A percentile compares a stretch with the other conserved stretches of the same genome.
These are phyloP conservation scores for Calcarius lapponicus DNA, from an alignment of 2,797 vertebrate genomes.

Conservation along the genomic window DNA sequence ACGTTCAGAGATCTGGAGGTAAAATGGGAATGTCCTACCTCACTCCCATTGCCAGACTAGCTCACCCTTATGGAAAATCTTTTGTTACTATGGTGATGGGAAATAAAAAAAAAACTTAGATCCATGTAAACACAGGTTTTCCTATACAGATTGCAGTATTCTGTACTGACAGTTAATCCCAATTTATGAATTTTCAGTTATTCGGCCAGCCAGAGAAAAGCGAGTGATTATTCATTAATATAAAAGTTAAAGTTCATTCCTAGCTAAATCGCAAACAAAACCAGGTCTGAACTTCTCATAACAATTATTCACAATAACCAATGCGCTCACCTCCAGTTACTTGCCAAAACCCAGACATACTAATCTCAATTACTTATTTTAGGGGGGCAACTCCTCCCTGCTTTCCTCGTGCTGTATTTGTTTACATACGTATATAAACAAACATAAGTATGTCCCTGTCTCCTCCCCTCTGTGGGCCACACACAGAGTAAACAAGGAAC, in stretches of 20 bases:
- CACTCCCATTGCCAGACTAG: background rate
- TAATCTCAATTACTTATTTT: background rate
- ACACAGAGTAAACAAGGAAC: background rate
- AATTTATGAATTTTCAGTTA: background rate
- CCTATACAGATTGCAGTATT: background rate
- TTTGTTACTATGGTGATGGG: background rate
- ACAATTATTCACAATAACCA: background rate
- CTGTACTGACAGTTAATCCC: background rate
- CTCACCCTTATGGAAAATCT: background rate
- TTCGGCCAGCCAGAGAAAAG: background rate
- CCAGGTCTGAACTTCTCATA: background rate
- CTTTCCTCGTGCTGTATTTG: background rate
- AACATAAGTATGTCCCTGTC: fast-evolving
- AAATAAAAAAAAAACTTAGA: background rate
- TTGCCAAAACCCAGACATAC: background rate
- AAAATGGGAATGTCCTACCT: background rate
- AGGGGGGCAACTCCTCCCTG: background rate
- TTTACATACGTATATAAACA: background rate
- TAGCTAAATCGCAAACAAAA: background rate
- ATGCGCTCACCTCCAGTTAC: background rate
- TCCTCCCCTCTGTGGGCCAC: background rate
- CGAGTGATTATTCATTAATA: background rate
- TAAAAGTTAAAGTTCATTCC: background rate
- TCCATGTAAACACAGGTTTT: background rate
- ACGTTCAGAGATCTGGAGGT: background rate